Percentiles rank a stretch among this genome's conserved stretches.
These are phyloP conservation scores for Parazoanthus swiftii DNA, from an alignment of 92 coral and sea anemone genomes.

Conservation along the genomic window DNA sequence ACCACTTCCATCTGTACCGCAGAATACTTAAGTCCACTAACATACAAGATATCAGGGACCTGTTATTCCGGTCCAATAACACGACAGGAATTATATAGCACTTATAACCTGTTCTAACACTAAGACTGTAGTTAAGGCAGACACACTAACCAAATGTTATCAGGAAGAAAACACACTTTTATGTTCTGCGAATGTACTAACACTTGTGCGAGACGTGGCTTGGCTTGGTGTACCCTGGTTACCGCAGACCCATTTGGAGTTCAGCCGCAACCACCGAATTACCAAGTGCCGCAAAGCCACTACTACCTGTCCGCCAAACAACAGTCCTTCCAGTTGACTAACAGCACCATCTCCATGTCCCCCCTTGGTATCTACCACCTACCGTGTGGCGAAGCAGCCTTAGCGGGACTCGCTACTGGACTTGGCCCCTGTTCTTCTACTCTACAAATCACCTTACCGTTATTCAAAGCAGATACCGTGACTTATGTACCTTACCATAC, in stretches of 20 bases:
- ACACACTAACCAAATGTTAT: constrained; percentile 33
- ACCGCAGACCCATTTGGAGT: not conserved
- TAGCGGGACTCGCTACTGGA: constrained; percentile 14
- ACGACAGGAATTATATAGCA: not conserved
- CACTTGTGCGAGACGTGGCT: not conserved
- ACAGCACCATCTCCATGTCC: not conserved
- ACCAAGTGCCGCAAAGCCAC: not conserved
- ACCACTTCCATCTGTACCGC: not conserved
- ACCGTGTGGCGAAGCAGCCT: constrained; percentile 8
- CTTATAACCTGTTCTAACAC: constrained; percentile 4
- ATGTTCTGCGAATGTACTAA: constrained; percentile 35
- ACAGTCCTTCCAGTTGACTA: not conserved
- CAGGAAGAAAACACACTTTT: constrained; percentile 20
- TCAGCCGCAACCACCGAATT: not conserved
- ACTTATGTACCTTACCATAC: not conserved
- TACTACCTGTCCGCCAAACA: constrained; percentile 27
- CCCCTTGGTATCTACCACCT: constrained; percentile 8
- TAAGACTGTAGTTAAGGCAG: constrained; percentile 28
- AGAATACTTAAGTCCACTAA: not conserved
- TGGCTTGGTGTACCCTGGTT: constrained; percentile 41
- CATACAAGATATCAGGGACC: not conserved
- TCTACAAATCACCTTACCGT: not conserved
- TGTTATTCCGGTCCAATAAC: not conserved
- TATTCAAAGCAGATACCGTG: not conserved
- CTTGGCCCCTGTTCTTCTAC: constrained; percentile 26